A percentile compares a stretch with the other conserved stretches of the same genome.
Evolutionary conservation across 2,888 invertebrate species (phyloP).

Genomic region (Poecilus cupreus): DNA sequence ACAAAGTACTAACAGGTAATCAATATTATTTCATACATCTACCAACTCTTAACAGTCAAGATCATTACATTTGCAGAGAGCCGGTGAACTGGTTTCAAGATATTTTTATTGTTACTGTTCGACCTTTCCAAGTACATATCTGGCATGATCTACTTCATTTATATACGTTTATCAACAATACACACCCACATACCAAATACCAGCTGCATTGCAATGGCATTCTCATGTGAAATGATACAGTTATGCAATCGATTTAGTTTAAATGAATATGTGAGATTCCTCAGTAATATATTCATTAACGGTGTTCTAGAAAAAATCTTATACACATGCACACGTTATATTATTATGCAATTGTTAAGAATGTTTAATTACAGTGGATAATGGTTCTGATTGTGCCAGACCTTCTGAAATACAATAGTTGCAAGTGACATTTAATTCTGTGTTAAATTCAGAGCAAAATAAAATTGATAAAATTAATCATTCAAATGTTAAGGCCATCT

Average conservation of each 20-base stretch:
- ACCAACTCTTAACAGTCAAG: no score
- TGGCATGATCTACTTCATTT: slow-evolving; percentile 15
- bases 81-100: neutral
- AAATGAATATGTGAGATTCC: neutral
- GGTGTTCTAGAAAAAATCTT: neutral
- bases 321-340: neutral
- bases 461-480: neutral
- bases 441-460: no score
- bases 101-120: neutral
- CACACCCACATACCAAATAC: slow-evolving; percentile 36
- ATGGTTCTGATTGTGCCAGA: no score
- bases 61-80: no score
- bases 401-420: neutral
- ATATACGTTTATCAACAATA: slow-evolving; percentile 6
- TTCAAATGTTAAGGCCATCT: neutral
- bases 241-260: neutral
- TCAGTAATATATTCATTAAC: neutral
- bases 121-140: slow-evolving; percentile 44
- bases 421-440: neutral
- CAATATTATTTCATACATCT: no score
- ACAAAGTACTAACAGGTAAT: no score
- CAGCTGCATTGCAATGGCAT: slow-evolving; percentile 17
- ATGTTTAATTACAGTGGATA: neutral
- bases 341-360: neutral
- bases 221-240: neutral